Evolutionary conservation across 2,113 vertebrate species (phyloP).

Genomic region (Entosphenus tridentatus): DNA sequence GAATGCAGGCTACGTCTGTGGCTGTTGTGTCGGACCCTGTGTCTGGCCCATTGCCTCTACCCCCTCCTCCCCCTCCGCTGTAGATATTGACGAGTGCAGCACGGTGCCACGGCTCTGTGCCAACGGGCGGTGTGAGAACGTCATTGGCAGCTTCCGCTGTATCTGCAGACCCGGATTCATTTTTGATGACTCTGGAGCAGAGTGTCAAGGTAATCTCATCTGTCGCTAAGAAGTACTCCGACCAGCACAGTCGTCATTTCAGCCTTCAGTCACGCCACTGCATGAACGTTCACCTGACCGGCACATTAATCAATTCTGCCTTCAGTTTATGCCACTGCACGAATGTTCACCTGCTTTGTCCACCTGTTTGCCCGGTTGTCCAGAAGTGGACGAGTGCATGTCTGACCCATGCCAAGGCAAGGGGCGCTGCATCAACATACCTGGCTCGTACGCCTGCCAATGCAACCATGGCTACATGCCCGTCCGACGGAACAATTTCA

Average conservation of each 20-base stretch:
- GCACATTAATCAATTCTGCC: no score
- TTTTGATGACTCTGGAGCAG: conserved; percentile 34
- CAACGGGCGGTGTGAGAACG: conserved; percentile 57
- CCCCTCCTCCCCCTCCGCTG: neutral
- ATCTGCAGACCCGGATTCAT: conserved; percentile 46
- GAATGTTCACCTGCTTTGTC: neutral
- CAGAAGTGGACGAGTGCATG: neutral
- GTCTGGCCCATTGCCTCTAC: no score
- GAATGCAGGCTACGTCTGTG: no score
- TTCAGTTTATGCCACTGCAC: no score
- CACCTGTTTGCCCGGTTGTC: neutral
- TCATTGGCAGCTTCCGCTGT: conserved; percentile 54
- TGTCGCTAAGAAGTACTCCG: no score
- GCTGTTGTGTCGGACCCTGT: no score
- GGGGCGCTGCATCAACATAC: neutral
- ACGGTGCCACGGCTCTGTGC: conserved; percentile 33
- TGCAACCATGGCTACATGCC: neutral
- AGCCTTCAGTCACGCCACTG: no score
- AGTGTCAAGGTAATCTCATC: conserved; percentile 35
- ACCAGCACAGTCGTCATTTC: no score
- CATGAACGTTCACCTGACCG: no score
- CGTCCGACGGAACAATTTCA: neutral
- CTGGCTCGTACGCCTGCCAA: neutral
- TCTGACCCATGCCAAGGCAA: conserved; percentile 1
- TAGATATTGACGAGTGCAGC: conserved; percentile 56